These are phyloP conservation scores for Vanessa atalanta DNA, from an alignment of 1,140 invertebrate genomes.

Conservation along the genomic window DNA sequence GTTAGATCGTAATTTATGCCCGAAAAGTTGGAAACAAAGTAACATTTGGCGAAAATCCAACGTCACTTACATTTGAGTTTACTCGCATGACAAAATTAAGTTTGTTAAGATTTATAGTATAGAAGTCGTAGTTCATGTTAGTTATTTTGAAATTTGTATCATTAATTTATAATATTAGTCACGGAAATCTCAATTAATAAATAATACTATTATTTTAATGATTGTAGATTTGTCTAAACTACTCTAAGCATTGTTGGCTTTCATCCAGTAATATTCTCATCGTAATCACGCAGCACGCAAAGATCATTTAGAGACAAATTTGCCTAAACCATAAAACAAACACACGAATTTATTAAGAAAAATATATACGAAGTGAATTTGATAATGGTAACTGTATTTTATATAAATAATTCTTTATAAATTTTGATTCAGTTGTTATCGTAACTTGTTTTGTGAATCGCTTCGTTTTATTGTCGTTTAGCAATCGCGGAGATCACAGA, in stretches of 20 bases:
- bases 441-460: background rate
- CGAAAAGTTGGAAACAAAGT: conserved; percentile 68
- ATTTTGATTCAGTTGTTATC: background rate
- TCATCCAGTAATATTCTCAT: conserved; percentile 60
- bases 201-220: background rate
- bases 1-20: conserved; percentile 59
- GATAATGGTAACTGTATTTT: background rate
- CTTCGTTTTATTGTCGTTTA: conserved; percentile 48
- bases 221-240: conserved; percentile 51
- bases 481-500: conserved; percentile 51
- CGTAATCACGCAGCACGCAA: conserved; percentile 65
- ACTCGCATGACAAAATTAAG: conserved; percentile 51
- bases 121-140: conserved; percentile 5
- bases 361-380: background rate
- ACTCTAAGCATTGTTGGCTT: conserved; percentile 48
- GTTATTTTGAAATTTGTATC: background rate
- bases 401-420: background rate
- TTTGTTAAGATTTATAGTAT: conserved; percentile 29
- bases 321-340: conserved; percentile 51
- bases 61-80: conserved; percentile 68
- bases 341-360: background rate
- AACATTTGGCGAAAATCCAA: conserved; percentile 74
- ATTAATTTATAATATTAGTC: background rate
- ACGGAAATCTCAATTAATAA: too few species aligned
- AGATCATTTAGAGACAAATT: conserved; percentile 69